These are phyloP conservation scores for Ips typographus DNA, from an alignment of 1,140 invertebrate genomes.

Conservation along the genomic window DNA sequence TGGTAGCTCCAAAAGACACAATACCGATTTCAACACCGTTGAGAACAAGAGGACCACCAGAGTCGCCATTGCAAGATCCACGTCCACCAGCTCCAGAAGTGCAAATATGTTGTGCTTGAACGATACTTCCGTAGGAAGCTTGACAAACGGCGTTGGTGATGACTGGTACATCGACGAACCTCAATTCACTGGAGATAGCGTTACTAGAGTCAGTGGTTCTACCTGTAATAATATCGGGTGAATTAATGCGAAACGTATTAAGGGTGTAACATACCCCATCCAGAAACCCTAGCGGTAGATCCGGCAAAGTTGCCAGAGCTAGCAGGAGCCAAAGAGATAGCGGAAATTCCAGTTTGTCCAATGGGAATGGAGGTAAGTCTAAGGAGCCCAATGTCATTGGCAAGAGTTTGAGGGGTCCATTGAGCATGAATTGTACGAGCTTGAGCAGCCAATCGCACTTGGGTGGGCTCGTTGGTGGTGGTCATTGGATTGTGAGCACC, in stretches of 20 bases:
- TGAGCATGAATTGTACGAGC: conserved; percentile 6
- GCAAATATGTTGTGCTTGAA: conserved; percentile 20
- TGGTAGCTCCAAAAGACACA: conserved; percentile 24
- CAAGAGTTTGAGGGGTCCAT: neutral
- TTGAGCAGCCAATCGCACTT: neutral
- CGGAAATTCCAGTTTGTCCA: neutral
- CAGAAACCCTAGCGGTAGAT: conserved; percentile 13
- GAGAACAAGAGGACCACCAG: conserved; percentile 32
- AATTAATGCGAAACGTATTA: neutral
- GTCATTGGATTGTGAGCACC: conserved; percentile 20
- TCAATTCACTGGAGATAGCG: conserved; percentile 7
- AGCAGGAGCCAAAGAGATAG: conserved; percentile 14
- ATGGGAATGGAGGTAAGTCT: neutral
- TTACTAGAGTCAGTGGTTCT: conserved; percentile 22
- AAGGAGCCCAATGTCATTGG: conserved; percentile 21
- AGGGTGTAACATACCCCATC: conserved; percentile 21
- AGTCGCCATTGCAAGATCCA: conserved; percentile 34
- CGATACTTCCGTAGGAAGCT: conserved; percentile 1
- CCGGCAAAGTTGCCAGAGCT: conserved; percentile 19
- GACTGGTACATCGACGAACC: conserved; percentile 4
- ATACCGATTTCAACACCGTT: conserved; percentile 28
- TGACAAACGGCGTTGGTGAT: conserved; percentile 18
- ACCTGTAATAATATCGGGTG: neutral
- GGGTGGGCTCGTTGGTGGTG: conserved; percentile 14
- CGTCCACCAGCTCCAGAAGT: conserved; percentile 18